Base-by-base conservation (phyloP, 2,888 invertebrate species). In the Epistrophe eligans region DNA sequence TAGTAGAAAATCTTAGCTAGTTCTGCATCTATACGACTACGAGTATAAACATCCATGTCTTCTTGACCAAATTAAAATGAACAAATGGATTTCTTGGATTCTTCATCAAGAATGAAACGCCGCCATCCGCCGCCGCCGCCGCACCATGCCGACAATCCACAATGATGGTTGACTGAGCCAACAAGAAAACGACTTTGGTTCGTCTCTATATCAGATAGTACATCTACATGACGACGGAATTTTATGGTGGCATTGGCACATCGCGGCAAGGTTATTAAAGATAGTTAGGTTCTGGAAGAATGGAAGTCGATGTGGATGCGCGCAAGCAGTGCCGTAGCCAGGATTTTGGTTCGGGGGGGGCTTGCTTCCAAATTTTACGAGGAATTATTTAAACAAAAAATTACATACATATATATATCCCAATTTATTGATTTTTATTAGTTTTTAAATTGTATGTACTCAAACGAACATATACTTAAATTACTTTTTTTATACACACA, bases 121-220 rank as follows among this genome's bases (percentile, higher is more conserved):
- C 70, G 74, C n/a, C n/a, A n/a, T n/a, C n/a, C 50, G 15, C 17
- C 35, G 58, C 19, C 19, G 19, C 50, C 2, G 28, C 40, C 19
- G 11, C 2, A 11, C 38, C 35, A 6, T 19, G 28, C 48, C 50
- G 19, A 67, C 40, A 64, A 48, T 64, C 45, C 17, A 81, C 45
- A 17, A 81, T 73, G 77, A 73, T 80, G 80, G 52, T 77, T 58
- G 84, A 77, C 58, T 67, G 73, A 66, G 43, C 66, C 80, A 72
- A 80, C 77, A 79, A 72, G 58, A 55, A 28, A 80, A 66, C 60
- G 52, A 70, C 77, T 55, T 81, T 80, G 28, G 38, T 62, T 58
- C 62, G 24, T 24, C 1, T 43, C 24, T 40, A 55, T 38, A 17
- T 60, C 35, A 48, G 32, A 55, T 28, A 11, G 15, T 13, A 62